Base-by-base conservation (phyloP, 2,888 invertebrate species). In the Macaria liturata region DNA sequence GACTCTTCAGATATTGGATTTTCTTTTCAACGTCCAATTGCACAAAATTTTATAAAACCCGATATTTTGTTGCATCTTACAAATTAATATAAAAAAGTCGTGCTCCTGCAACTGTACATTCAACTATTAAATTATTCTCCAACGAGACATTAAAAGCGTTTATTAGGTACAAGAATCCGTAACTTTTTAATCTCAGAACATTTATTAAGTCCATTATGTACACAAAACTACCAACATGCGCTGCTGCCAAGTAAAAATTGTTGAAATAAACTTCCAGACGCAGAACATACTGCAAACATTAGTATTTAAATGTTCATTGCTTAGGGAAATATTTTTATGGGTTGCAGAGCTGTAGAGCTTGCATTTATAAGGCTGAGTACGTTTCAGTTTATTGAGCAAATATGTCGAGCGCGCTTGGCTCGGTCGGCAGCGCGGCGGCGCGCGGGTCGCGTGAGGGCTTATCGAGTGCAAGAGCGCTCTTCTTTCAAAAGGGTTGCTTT, bases 401-500 rank as follows among this genome's bases (percentile, higher is more conserved):
- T 78, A 76, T 75, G 74, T 74, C 71, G 72, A 72, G 67, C 73
- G 32, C 50, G 71, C 67, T 70, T 2, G 20, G 65, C 59, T 61
- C 64, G 43, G 42, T 42, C 52, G 40, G 44, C 54, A 47, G 30
- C 20, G 47, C 57, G 37, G 44, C 6, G 50, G 43, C 34, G 57
- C 64, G 68, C 63, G 68, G 70, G 1, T 61, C 72, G 69, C 65
- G 67, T 64, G 76, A 81, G 80, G 67, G 80, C 80, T 84, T 86
- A 88, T 89, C 86, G 84, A 87, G 80, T 83, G 77, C 74, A 74
- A 84, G 83, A 83, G 86, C 75, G 72, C 87, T 81, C 85, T 81
- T 80, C 80, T 81, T 70, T 78, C 74, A 76, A 81, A 79, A 85
- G 83, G 81, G 84, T 77, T 80, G 80, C 88, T 88, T 91, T 90